A percentile compares a stretch with the other conserved stretches of the same genome.
phyloP scores from a whole-genome alignment of 2,113 vertebrate genomes.

The Sigmodon hispidus region DNA sequence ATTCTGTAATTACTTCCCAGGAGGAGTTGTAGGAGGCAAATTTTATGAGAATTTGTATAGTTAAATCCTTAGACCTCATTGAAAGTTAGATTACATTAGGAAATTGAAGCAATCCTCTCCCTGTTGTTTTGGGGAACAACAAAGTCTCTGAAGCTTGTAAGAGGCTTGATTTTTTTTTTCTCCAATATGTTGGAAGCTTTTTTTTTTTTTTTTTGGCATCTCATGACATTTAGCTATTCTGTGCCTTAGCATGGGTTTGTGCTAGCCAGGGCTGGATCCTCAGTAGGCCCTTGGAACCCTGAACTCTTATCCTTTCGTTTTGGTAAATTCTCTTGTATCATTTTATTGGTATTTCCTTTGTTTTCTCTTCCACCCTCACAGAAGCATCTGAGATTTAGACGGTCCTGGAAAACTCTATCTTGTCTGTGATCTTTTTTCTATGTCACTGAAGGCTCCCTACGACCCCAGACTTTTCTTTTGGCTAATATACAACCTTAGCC shows the following conservation, averaged over 20 bases:
- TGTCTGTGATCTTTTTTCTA: not conserved
- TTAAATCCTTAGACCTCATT: not conserved
- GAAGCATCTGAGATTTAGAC: not conserved
- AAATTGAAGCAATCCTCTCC: not conserved
- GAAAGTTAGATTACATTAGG: not conserved
- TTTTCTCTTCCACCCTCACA: constrained; percentile 12
- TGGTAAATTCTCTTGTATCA: not conserved
- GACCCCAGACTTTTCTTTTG: accelerated
- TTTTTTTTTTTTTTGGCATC: not conserved
- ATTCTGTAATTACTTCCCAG: not conserved
- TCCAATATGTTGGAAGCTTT: not conserved
- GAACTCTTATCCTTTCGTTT: not conserved
- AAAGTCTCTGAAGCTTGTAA: not conserved
- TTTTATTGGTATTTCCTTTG: constrained; percentile 4
- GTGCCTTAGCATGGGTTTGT: not conserved
- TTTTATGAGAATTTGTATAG: not conserved
- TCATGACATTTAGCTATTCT: not conserved
- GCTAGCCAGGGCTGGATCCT: not conserved
- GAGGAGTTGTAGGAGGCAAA: not conserved
- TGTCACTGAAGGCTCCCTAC: not conserved
- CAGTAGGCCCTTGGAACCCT: not conserved
- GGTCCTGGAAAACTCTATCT: constrained; percentile 24
- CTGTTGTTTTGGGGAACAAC: not conserved
- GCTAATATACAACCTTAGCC: not conserved
- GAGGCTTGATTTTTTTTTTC: not conserved